Percentiles rank a stretch among this genome's conserved stretches.
phyloP scores from a whole-genome alignment of 2,797 vertebrate species.

The Gila robusta region DNA sequence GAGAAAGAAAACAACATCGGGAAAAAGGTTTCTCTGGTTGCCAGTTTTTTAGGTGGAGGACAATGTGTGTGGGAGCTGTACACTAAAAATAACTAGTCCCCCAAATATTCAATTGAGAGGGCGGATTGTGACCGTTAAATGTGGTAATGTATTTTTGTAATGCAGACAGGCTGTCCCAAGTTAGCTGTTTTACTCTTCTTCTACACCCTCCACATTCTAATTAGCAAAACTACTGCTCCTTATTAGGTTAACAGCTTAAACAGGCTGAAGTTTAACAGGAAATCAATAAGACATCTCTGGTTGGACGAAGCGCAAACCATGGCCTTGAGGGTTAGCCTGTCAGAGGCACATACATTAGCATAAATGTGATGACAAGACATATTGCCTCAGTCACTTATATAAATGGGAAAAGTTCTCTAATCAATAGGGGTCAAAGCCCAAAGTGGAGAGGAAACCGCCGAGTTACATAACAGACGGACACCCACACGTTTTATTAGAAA shows the following conservation, averaged over 20 bases:
- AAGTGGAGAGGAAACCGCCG: constrained; percentile 7
- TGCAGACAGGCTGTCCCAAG: constrained; percentile 5
- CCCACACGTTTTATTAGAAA: constrained; percentile 26
- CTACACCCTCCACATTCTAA: constrained; percentile 20
- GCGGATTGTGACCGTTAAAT: constrained; percentile 46
- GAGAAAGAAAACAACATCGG: constrained; percentile 59
- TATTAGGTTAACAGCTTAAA: constrained; percentile 25
- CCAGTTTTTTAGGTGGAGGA: constrained; percentile 53
- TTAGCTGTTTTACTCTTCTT: constrained; percentile 39
- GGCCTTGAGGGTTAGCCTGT: constrained; percentile 59
- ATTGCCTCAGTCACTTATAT: constrained; percentile 7
- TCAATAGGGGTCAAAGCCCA: constrained; percentile 63
- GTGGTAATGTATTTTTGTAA: constrained; percentile 23
- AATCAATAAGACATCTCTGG: constrained; percentile 43
- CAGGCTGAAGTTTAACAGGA: constrained; percentile 10
- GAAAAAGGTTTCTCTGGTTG: constrained; percentile 53
- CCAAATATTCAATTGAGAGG: constrained; percentile 65
- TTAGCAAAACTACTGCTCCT: constrained; percentile 32
- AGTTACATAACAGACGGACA: constrained; percentile 40
- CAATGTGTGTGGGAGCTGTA: constrained; percentile 67
- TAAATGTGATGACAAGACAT: constrained; percentile 14
- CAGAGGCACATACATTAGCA: constrained; percentile 32
- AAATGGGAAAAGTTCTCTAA: constrained; percentile 53
- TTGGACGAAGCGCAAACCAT: constrained; percentile 59
- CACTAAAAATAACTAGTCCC: constrained; percentile 72